Evolutionary conservation across 2,113 vertebrate genomes (phyloP).

Genomic region (Labeo catla): DNA sequence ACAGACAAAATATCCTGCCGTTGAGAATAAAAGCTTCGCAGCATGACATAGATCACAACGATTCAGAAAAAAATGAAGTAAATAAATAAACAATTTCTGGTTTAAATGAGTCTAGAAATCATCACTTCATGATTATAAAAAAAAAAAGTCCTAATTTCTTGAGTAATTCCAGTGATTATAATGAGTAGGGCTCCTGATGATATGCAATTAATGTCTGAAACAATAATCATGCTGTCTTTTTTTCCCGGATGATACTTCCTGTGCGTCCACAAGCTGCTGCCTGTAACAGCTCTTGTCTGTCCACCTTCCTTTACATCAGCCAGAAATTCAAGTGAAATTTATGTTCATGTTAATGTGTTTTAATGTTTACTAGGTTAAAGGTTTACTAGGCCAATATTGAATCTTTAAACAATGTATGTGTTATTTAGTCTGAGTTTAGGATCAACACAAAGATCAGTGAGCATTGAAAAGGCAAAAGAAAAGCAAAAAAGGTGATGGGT

Average conservation of each 20-base stretch:
- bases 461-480: background rate
- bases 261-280: background rate
- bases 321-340: constrained; percentile 7
- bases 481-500: background rate
- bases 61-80: background rate
- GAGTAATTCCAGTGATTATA: constrained; percentile 28
- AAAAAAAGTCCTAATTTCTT: background rate
- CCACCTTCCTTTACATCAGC: constrained; percentile 2
- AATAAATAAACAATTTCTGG: constrained; percentile 4
- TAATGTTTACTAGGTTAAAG: background rate
- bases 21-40: background rate
- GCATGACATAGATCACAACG: background rate
- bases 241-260: background rate
- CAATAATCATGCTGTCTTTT: background rate
- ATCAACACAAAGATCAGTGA: constrained; percentile 14
- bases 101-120: background rate
- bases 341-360: constrained; percentile 30
- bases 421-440: constrained; percentile 33
- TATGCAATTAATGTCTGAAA: constrained; percentile 35
- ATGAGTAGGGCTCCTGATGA: constrained; percentile 23
- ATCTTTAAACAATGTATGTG: constrained; percentile 5
- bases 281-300: background rate
- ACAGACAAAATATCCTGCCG: background rate
- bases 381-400: constrained; percentile 26
- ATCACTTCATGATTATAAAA: background rate